Evolutionary conservation across 1,140 invertebrate species (phyloP).

Genomic region (Drosophila sucinea): DNA sequence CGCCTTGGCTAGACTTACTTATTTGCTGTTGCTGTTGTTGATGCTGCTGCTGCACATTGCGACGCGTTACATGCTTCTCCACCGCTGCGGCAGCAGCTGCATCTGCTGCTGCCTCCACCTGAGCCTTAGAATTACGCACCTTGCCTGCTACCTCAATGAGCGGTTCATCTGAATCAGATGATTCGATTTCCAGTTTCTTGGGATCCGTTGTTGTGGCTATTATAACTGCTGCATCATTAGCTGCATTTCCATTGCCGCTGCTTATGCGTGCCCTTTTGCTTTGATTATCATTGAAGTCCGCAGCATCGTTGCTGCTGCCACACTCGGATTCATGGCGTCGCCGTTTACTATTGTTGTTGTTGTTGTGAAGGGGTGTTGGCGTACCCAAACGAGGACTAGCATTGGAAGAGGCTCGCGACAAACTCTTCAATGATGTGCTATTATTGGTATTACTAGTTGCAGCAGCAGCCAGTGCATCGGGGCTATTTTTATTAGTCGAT

Average conservation of each 20-base stretch:
- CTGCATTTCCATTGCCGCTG: constrained; percentile 27
- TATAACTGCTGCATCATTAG: constrained; percentile 17
- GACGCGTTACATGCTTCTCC: constrained; percentile 72
- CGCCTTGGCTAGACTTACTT: constrained; percentile 45
- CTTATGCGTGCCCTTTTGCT: constrained; percentile 59
- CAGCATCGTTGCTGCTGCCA: constrained; percentile 55
- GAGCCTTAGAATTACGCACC: constrained; percentile 84
- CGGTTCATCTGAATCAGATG: constrained; percentile 91
- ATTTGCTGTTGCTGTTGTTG: constrained; percentile 51
- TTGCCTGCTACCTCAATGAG: constrained; percentile 89
- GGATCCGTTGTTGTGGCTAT: constrained; percentile 18
- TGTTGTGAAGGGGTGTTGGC: constrained; percentile 49
- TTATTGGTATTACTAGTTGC: constrained; percentile 17
- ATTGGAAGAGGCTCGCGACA: constrained; percentile 49
- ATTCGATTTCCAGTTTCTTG: constrained; percentile 84
- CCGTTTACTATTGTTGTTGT: constrained; percentile 84
- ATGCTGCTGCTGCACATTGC: constrained; percentile 65
- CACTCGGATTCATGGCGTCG: constrained; percentile 91
- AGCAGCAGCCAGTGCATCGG: constrained; percentile 53
- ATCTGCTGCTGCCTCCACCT: constrained; percentile 45
- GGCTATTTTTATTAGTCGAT: constrained; percentile 79
- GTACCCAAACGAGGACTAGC: constrained; percentile 59
- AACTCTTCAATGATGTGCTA: constrained; percentile 21
- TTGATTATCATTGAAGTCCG: constrained; percentile 30
- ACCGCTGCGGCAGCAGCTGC: constrained; percentile 40